Percentiles rank a stretch among this genome's conserved stretches.
phyloP scores from a whole-genome alignment of 2,113 vertebrate species.

The Nothocercus nigrocapillus region DNA sequence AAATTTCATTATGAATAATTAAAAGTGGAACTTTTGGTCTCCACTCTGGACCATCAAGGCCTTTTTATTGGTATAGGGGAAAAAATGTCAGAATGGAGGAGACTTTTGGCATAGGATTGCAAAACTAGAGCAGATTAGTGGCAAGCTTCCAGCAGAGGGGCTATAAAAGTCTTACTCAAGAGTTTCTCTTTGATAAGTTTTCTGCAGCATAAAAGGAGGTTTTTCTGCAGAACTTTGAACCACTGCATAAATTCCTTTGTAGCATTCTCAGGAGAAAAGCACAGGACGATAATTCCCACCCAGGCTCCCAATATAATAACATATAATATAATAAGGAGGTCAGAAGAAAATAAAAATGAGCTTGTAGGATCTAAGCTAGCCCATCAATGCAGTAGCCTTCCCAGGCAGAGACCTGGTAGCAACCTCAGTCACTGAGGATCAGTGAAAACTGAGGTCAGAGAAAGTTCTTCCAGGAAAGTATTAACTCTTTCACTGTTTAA shows the following conservation, averaged over 20 bases:
- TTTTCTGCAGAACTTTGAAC: slow-evolving; percentile 12
- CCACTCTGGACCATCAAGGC: background rate
- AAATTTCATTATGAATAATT: slow-evolving; percentile 71
- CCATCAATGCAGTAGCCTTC: background rate
- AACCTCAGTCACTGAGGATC: background rate
- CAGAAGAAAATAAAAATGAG: slow-evolving; percentile 11
- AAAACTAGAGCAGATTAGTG: slow-evolving; percentile 16
- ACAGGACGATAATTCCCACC: background rate
- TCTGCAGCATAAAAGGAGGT: slow-evolving; percentile 20
- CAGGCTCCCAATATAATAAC: background rate
- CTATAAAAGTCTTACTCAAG: slow-evolving; percentile 54
- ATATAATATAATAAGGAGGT: background rate
- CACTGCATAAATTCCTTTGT: slow-evolving; percentile 51
- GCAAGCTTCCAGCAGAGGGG: slow-evolving; percentile 5
- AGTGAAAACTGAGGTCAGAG: background rate
- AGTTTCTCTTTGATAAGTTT: slow-evolving; percentile 55
- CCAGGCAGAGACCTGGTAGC: background rate
- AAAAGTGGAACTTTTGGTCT: slow-evolving; percentile 43
- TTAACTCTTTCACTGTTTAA: background rate
- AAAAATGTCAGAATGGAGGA: background rate
- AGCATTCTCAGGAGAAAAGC: slow-evolving; percentile 15
- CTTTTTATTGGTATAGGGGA: slow-evolving; percentile 11
- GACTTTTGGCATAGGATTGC: background rate
- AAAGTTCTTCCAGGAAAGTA: background rate
- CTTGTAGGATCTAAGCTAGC: background rate